Evolutionary conservation across 2,888 invertebrate species (phyloP), one percentile per base, ranked within the genome.

Genomic region (Hylaea fasciaria): DNA sequence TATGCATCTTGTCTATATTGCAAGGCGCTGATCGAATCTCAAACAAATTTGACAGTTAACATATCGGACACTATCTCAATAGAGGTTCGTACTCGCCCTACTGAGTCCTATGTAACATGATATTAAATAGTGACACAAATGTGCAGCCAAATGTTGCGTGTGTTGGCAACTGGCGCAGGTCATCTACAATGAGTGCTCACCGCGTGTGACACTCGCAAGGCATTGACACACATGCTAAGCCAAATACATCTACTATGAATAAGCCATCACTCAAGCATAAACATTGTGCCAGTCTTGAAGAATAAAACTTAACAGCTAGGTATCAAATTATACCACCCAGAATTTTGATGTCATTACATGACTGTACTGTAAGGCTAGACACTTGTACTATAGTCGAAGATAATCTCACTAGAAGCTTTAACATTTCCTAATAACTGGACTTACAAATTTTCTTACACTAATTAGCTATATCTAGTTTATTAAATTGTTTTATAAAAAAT

Each of bases 341-440:
- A 29, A 62, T 53, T 57, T 43, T 40, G 41, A 59, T 29, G 77
- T 81, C 81, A 81, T 82, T 73, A 71, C 53, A 84, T 22, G 5
- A n/a, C n/a, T 80, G 77, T n/a, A 83, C 81, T 65, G 66, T 86
- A 90, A 90, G 89, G 90, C 90, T 88, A 86, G 72, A 77, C 69
- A 68, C 77, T 91, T 91, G 91, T 91, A 91, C 89, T 88, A 85
- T 86, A 86, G 86, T 86, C 69, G 73, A 78, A 77, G 72, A 69
- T 70, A 62, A 62, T 66, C 49, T 43, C 46, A 64, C 64, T 69
- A 70, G 70, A 82, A 81, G 77, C 73, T 76, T 73, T 69, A 80
- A 80, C 76, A 76, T 76, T 73, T 78, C 74, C 71, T 64, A n/a
- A 69, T 46, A 75, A 78, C 68, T 83, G 80, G 80, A 80, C 77